Base-by-base conservation (phyloP, 2,113 vertebrate species). In the Cyprinus carpio region DNA sequence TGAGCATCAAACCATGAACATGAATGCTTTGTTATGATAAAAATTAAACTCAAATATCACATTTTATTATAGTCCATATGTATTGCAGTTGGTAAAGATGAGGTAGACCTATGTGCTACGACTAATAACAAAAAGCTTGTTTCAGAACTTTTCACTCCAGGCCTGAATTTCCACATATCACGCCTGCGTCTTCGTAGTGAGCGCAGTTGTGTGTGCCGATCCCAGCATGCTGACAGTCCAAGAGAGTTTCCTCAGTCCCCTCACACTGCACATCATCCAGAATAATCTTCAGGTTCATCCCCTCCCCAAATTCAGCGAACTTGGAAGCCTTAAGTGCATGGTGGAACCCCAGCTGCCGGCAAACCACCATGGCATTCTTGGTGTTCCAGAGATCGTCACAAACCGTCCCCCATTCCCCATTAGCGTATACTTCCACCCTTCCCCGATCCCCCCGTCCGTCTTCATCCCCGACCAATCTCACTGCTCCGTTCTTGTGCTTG, bases 121-220 rank as follows among this genome's bases (percentile, higher is more conserved):
- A 75, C 62, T 43, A 13, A 67, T 9, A 40, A 51, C 64, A 71
- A 82, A 31, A 72, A 23, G 27, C 6, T 71, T 56, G 34, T 64
- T 18, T 80, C 9, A 18, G 51, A 31, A 72, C 13, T 25, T 43
- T 51, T n/a, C 27, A 49, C 10, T 90, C 80, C 25, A 13, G 8
- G 0, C 60, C 43, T 11, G 15, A 87, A 62, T 87, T 93, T 71
- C 94, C 91, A 88, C 98, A 99, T 74, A 96, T 92, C 6, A 97
- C 97, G 0, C 97, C 97, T 0, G 97, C 98, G 0, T 98, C 97
- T 91, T 99, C 97, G n/a, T 96, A 89, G 37, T 98, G 97, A 6
- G 83, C 91, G 64, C 97, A 99, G 92, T 98, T 97, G 88, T 99
- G 95, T 0, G 40, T 89, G 23, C 96, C 96, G 0, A 97, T 71